A percentile compares a stretch with the other conserved stretches of the same genome.
Conservation (phyloP, 2,113 vertebrate genomes). For the Perccottus glenii region DNA sequence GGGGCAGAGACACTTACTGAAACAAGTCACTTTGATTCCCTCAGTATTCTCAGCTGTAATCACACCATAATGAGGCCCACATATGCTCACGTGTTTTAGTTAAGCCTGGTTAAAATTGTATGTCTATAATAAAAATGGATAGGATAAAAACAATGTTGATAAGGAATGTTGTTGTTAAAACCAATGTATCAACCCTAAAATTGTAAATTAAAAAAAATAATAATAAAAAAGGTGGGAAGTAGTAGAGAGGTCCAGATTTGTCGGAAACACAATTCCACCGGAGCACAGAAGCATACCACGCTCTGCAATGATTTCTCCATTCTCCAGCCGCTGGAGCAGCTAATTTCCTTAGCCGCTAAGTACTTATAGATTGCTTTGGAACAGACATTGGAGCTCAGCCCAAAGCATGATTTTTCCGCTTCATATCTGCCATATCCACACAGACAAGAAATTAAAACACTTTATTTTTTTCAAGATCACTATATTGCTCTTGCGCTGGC, state of each 20-base stretch:
- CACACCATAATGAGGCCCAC: constrained; percentile 66
- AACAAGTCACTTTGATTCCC: constrained; percentile 71
- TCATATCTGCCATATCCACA: constrained; percentile 37
- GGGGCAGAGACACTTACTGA: constrained; percentile 62
- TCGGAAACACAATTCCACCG: constrained; percentile 77
- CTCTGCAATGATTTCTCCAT: constrained; percentile 75
- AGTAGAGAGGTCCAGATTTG: constrained; percentile 56
- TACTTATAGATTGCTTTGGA: constrained; percentile 72
- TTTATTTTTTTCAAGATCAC: not conserved
- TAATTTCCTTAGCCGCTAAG: constrained; percentile 76
- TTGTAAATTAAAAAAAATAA: constrained; percentile 8
- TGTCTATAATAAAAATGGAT: too few relatives aligned
- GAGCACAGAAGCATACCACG: constrained; percentile 67
- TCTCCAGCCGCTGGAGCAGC: constrained; percentile 71
- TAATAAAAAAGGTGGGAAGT: constrained; percentile 24
- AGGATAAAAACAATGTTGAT: too few relatives aligned
- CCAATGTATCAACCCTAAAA: too few relatives aligned
- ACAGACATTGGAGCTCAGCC: constrained; percentile 38
- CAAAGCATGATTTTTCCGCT: constrained; percentile 52
- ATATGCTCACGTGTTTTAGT: not conserved
- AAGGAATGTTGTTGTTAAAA: too few relatives aligned
- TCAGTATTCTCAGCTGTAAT: constrained; percentile 68
- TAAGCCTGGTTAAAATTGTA: too few relatives aligned
- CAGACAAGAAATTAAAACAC: not conserved
- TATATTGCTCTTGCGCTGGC: too few relatives aligned